These are phyloP conservation scores for Sarcophaga rosellei DNA, from an alignment of 2,888 invertebrate species.

Conservation along the genomic window DNA sequence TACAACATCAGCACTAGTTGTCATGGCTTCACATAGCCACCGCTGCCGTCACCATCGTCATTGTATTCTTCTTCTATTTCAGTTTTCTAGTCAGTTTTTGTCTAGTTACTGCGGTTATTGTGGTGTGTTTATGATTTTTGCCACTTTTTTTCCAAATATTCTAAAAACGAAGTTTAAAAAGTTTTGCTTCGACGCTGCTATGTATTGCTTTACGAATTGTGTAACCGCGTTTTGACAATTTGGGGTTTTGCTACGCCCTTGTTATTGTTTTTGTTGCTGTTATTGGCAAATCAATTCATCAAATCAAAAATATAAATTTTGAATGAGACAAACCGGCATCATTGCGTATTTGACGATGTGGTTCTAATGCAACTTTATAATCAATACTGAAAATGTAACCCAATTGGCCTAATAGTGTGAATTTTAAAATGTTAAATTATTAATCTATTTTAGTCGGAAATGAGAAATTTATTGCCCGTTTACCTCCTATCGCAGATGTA, in stretches of 20 bases:
- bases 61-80: too few relatives aligned
- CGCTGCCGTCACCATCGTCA: too few relatives aligned
- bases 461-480: too few relatives aligned
- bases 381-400: conserved; percentile 6
- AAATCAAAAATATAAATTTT: not conserved
- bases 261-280: not conserved
- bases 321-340: not conserved
- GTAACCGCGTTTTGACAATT: conserved; percentile 17
- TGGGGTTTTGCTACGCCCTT: not conserved
- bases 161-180: too few relatives aligned
- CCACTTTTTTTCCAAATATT: too few relatives aligned
- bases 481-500: too few relatives aligned
- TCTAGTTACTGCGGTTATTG: too few relatives aligned
- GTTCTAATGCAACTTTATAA: conserved; percentile 27
- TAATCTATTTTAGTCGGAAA: too few relatives aligned
- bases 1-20: not conserved
- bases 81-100: too few relatives aligned
- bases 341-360: not conserved
- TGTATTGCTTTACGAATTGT: not conserved
- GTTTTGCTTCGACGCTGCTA: too few relatives aligned
- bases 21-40: not conserved
- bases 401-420: conserved; percentile 10
- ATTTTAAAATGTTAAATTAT: not conserved
- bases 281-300: conserved; percentile 18
- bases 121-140: too few relatives aligned